Evolutionary conservation across 1,140 invertebrate species (phyloP).

Genomic region (Dendrolimus kikuchii): DNA sequence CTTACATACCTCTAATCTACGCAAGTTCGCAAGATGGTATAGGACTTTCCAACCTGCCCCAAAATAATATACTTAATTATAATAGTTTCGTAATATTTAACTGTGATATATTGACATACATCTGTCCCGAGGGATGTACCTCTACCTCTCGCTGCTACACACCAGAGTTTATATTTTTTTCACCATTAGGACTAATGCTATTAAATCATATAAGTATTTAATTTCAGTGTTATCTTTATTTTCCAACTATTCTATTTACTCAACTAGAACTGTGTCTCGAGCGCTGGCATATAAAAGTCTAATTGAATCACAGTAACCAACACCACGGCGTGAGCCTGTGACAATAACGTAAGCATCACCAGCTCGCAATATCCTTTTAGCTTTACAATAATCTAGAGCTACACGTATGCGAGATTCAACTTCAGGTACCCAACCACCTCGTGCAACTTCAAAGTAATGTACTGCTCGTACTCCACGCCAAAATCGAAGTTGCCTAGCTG

Average conservation of each 20-base stretch:
- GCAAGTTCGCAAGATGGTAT: no score
- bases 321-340: constrained; percentile 82
- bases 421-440: constrained; percentile 78
- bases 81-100: no score
- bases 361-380: constrained; percentile 75
- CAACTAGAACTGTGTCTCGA: constrained; percentile 41
- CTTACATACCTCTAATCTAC: no score
- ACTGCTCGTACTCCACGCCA: constrained; percentile 81
- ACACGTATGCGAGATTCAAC: constrained; percentile 81
- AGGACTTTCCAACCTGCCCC: no score
- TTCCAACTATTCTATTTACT: constrained; percentile 14
- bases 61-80: no score
- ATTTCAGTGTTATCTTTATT: no score
- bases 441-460: constrained; percentile 73
- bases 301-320: constrained; percentile 85
- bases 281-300: constrained; percentile 76
- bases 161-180: no score
- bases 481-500: constrained; percentile 80
- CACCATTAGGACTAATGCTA: no score
- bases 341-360: constrained; percentile 83
- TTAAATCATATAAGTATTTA: no score
- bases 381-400: constrained; percentile 80
- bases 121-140: no score
- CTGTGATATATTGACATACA: no score
- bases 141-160: no score